Evolutionary conservation across 2,888 invertebrate genomes (phyloP).

Genomic region (Trichopria drosophilae): DNA sequence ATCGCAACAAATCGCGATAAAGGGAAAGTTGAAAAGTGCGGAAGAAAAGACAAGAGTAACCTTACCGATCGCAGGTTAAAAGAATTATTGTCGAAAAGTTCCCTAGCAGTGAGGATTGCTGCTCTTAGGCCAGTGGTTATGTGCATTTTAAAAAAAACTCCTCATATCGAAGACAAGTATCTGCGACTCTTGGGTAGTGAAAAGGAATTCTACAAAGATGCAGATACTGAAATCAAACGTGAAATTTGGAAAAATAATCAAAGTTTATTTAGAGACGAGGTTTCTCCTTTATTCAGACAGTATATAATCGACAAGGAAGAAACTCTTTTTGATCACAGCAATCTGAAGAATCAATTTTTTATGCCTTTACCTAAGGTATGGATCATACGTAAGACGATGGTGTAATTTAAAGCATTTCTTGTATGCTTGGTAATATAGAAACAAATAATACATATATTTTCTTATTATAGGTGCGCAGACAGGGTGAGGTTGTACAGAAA

Average conservation of each 20-base stretch:
- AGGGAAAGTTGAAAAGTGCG: too few relatives aligned
- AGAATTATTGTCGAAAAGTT: conserved; percentile 87
- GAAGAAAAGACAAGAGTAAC: conserved; percentile 66
- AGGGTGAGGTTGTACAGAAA: conserved; percentile 91
- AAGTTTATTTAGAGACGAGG: conserved; percentile 94
- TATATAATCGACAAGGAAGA: conserved; percentile 94
- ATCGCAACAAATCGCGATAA: conserved; percentile 68
- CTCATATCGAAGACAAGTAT: conserved; percentile 90
- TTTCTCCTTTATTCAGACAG: conserved; percentile 89
- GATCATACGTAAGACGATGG: background rate
- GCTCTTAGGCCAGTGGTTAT: conserved; percentile 91
- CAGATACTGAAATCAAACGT: conserved; percentile 93
- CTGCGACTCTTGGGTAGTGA: conserved; percentile 77
- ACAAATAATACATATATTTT: too few relatives aligned
- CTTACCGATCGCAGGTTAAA: conserved; percentile 83
- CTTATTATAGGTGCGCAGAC: conserved; percentile 63
- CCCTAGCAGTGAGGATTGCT: conserved; percentile 89
- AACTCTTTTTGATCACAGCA: conserved; percentile 84
- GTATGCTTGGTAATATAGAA: conserved; percentile 7
- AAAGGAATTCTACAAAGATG: conserved; percentile 87
- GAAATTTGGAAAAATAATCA: conserved; percentile 99
- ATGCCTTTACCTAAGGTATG: conserved; percentile 86
- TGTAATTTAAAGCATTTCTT: conserved; percentile 5
- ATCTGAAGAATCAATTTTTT: conserved; percentile 83
- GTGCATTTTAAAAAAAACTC: conserved; percentile 89